Evolutionary conservation across 2,797 vertebrate genomes (phyloP).

Genomic region (Hylomyscus alleni): DNA sequence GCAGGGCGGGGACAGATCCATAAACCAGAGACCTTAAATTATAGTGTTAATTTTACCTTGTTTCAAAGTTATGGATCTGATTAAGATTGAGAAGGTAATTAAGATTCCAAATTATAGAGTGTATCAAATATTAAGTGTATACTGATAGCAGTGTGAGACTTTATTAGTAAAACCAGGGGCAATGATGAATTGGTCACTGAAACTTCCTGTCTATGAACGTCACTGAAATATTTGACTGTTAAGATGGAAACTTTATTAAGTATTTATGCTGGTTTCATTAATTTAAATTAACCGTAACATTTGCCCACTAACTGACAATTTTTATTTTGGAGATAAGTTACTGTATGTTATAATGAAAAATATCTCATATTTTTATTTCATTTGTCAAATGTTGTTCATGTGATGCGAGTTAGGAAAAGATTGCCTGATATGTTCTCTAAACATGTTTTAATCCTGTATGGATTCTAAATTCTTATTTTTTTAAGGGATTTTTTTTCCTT

Average conservation of each 20-base stretch:
- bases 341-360: background rate
- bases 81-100: slow-evolving; percentile 38
- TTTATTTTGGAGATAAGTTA: slow-evolving; percentile 9
- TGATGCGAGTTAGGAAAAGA: background rate
- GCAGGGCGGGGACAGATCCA: background rate
- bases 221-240: slow-evolving; percentile 17
- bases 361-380: slow-evolving; percentile 49
- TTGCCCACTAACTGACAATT: slow-evolving; percentile 33
- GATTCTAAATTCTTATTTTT: slow-evolving; percentile 46
- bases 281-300: slow-evolving; percentile 16
- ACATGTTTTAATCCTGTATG: slow-evolving; percentile 31
- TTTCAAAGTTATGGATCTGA: background rate
- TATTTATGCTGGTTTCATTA: background rate
- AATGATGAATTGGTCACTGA: background rate
- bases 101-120: slow-evolving; percentile 5
- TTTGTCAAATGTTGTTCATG: background rate
- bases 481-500: background rate
- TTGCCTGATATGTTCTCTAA: background rate
- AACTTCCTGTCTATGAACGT: background rate
- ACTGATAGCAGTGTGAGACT: background rate
- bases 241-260: background rate
- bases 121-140: background rate
- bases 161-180: slow-evolving; percentile 34
- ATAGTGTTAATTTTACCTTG: background rate
- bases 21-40: slow-evolving; percentile 10